phyloP scores from a whole-genome alignment of 92 coral and sea anemone genomes.

The Anthopleura xanthogrammica region DNA sequence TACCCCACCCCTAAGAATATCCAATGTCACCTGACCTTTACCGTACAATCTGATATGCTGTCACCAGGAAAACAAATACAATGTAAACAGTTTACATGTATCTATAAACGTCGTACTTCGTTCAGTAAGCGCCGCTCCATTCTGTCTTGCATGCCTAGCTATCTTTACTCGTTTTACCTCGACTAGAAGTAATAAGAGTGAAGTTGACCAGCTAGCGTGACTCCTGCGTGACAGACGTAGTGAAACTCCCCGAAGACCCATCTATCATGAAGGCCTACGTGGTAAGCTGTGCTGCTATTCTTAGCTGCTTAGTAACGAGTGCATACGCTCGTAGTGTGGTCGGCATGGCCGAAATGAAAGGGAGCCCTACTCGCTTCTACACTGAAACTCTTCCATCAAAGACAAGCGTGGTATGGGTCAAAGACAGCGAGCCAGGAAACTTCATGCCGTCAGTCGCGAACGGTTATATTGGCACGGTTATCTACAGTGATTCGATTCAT shows the following conservation, averaged over 20 bases:
- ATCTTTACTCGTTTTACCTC: too few species aligned
- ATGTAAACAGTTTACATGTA: background rate
- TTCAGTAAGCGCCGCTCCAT: too few species aligned
- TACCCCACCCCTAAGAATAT: background rate
- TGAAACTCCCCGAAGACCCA: background rate
- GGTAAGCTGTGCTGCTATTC: background rate
- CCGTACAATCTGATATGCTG: background rate
- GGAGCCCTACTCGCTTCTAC: conserved; percentile 55
- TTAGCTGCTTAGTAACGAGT: background rate
- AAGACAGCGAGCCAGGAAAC: conserved; percentile 64
- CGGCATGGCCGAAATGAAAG: conserved; percentile 3
- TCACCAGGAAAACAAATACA: background rate
- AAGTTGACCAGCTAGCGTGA: background rate
- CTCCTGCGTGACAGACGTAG: background rate
- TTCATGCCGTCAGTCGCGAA: conserved; percentile 80
- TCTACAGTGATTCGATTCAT: conserved; percentile 64
- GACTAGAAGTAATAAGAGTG: too few species aligned
- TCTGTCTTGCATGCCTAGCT: too few species aligned
- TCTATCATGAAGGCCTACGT: background rate
- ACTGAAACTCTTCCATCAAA: conserved; percentile 56
- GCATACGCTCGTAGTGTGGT: background rate
- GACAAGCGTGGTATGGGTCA: conserved; percentile 54
- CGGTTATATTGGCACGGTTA: conserved; percentile 75
- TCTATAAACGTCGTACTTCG: background rate
- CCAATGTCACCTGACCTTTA: background rate